phyloP scores from a whole-genome alignment of 2,888 invertebrate genomes.

The Cynaeus angustus region DNA sequence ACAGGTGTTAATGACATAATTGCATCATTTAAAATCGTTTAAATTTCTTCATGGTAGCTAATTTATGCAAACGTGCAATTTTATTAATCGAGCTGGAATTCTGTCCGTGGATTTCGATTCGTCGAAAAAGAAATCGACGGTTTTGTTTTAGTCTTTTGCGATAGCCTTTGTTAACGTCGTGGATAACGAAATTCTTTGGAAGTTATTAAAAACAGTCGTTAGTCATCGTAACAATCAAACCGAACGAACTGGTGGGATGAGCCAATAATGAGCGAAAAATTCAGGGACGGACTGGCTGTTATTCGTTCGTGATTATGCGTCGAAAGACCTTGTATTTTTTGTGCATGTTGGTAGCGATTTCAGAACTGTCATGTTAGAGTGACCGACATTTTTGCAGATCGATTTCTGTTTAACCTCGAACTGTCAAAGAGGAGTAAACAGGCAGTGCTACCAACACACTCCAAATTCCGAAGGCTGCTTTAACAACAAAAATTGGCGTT shows the following conservation, averaged over 20 bases:
- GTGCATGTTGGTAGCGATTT: too few relatives aligned
- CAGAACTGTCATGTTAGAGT: too few relatives aligned
- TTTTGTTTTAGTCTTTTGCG: background rate
- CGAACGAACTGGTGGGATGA: slow-evolving; percentile 10
- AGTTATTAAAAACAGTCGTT: background rate
- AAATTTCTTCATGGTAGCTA: slow-evolving; percentile 7
- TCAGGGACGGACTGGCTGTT: slow-evolving; percentile 15
- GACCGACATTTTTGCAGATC: too few relatives aligned
- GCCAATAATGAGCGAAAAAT: slow-evolving; percentile 19
- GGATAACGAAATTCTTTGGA: background rate
- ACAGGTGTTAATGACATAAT: slow-evolving; percentile 32
- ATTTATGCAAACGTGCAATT: slow-evolving; percentile 6
- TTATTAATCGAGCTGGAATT: slow-evolving; percentile 1
- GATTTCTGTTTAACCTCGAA: too few relatives aligned
- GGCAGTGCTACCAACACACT: too few relatives aligned
- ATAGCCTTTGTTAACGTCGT: slow-evolving; percentile 5
- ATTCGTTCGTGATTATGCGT: too few relatives aligned
- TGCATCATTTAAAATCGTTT: slow-evolving; percentile 19
- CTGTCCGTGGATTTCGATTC: slow-evolving; percentile 5
- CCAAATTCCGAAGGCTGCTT: too few relatives aligned
- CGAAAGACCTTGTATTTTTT: too few relatives aligned
- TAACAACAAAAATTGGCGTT: too few relatives aligned
- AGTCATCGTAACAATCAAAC: slow-evolving; percentile 19
- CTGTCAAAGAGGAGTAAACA: too few relatives aligned
- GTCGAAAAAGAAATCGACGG: slow-evolving; percentile 2